These are phyloP conservation scores for Arge pagana DNA, from an alignment of 2,888 invertebrate species.

Conservation along the genomic window DNA sequence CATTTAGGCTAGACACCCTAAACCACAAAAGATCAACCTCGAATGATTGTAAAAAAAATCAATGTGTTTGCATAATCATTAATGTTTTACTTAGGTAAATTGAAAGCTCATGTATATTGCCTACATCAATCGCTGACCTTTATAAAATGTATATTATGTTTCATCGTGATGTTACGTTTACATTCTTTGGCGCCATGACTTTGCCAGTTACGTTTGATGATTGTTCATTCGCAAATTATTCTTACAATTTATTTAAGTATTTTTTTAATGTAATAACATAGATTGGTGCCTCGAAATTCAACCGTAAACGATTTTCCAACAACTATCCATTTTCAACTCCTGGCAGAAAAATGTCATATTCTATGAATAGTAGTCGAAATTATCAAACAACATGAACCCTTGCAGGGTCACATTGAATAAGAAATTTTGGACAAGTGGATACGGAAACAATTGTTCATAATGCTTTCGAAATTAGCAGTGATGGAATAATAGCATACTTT, in stretches of 20 bases:
- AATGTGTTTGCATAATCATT: slow-evolving; percentile 15
- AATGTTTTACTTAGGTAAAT: slow-evolving; percentile 21
- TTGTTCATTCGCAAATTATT: slow-evolving; percentile 11
- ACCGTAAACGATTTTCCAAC: slow-evolving; percentile 8
- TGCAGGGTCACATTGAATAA: too few relatives aligned
- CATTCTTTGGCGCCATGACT: slow-evolving; percentile 7
- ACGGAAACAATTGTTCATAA: slow-evolving; percentile 27
- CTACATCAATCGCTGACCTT: slow-evolving; percentile 10
- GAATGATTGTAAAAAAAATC: slow-evolving; percentile 16
- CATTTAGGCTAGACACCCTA: slow-evolving; percentile 17
- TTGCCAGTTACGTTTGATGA: background rate
- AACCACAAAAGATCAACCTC: slow-evolving; percentile 8
- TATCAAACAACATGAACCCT: slow-evolving; percentile 1
- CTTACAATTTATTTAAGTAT: slow-evolving; percentile 7
- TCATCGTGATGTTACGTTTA: slow-evolving; percentile 5
- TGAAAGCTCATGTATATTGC: slow-evolving; percentile 19
- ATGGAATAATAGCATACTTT: too few relatives aligned
- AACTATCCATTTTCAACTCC: slow-evolving; percentile 10
- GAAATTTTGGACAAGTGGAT: slow-evolving; percentile 32
- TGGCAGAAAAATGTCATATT: slow-evolving; percentile 2
- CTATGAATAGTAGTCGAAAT: slow-evolving; percentile 1
- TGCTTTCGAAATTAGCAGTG: slow-evolving; percentile 29
- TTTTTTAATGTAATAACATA: slow-evolving; percentile 14
- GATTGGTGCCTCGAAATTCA: slow-evolving; percentile 13
- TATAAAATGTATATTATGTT: slow-evolving; percentile 16